phyloP scores from a whole-genome alignment of 2,888 invertebrate genomes.

The Norana najaformis region DNA sequence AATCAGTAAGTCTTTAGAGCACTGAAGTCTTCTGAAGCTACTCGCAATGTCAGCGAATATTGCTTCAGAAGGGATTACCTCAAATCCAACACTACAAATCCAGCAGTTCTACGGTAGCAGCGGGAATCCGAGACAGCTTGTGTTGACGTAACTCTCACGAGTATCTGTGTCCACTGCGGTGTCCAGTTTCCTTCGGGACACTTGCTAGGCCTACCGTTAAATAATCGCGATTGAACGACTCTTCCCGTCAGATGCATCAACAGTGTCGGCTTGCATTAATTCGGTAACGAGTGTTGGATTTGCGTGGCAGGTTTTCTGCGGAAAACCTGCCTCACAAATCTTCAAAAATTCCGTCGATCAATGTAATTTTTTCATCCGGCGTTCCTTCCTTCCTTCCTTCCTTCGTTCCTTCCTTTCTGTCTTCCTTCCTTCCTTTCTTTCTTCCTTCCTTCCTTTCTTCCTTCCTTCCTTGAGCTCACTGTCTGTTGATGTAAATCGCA shows the following conservation, averaged over 20 bases:
- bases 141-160: conserved; percentile 1
- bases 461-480: too few relatives aligned
- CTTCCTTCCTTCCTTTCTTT: too few relatives aligned
- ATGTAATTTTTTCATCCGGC: not conserved
- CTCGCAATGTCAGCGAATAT: conserved; percentile 13
- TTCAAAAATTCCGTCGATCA: not conserved
- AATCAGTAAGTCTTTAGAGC: not conserved
- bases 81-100: not conserved
- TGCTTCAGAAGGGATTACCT: not conserved
- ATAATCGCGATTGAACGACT: conserved; percentile 6
- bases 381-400: too few relatives aligned
- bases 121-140: not conserved
- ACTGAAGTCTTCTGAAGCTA: not conserved
- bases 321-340: too few relatives aligned
- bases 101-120: not conserved
- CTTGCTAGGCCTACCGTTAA: not conserved
- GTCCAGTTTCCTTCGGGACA: not conserved
- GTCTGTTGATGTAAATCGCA: too few relatives aligned
- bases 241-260: not conserved
- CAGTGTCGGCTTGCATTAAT: conserved; percentile 13
- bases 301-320: not conserved
- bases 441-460: too few relatives aligned
- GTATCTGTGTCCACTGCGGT: not conserved
- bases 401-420: too few relatives aligned
- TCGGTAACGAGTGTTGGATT: not conserved